These are phyloP conservation scores for Hoplodrina blanda DNA, from an alignment of 2,888 invertebrate species.

Conservation along the genomic window DNA sequence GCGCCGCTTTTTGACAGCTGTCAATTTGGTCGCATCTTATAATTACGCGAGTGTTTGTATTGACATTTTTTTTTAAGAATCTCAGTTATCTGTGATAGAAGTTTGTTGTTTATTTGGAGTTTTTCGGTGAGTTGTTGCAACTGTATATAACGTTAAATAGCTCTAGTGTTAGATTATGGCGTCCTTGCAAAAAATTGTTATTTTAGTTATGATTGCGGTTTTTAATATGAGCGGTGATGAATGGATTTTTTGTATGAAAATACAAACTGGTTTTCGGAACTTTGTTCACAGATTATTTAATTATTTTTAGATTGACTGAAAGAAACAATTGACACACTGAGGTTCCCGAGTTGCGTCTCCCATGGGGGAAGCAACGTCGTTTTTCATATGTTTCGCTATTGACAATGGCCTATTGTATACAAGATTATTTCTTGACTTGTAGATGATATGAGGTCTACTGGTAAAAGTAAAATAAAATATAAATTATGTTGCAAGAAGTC, in stretches of 20 bases:
- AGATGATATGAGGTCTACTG: not conserved
- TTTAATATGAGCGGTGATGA: conserved; percentile 30
- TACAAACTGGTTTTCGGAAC: not conserved
- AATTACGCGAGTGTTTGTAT: conserved; percentile 71
- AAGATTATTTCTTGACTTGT: not conserved
- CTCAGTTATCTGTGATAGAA: conserved; percentile 32
- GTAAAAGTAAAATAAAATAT: too few species aligned
- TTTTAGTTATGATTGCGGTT: conserved; percentile 35
- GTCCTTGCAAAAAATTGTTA: conserved; percentile 64
- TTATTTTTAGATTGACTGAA: too few species aligned
- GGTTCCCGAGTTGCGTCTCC: too few species aligned
- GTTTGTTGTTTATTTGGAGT: conserved; percentile 34
- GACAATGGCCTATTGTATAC: not conserved
- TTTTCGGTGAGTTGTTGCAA: conserved; percentile 44
- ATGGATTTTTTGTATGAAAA: conserved; percentile 11
- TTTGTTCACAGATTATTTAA: too few species aligned
- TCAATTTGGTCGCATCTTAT: conserved; percentile 58
- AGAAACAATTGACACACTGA: too few species aligned
- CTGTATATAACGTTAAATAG: conserved; percentile 1
- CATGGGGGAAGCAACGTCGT: too few species aligned
- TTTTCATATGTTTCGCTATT: not conserved
- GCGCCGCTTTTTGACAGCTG: conserved; percentile 70
- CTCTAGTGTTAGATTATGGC: conserved; percentile 19
- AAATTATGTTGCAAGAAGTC: not conserved
- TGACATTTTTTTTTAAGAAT: conserved; percentile 27